phyloP scores from a whole-genome alignment of 1,140 invertebrate species.

The Drosophila saltans region DNA sequence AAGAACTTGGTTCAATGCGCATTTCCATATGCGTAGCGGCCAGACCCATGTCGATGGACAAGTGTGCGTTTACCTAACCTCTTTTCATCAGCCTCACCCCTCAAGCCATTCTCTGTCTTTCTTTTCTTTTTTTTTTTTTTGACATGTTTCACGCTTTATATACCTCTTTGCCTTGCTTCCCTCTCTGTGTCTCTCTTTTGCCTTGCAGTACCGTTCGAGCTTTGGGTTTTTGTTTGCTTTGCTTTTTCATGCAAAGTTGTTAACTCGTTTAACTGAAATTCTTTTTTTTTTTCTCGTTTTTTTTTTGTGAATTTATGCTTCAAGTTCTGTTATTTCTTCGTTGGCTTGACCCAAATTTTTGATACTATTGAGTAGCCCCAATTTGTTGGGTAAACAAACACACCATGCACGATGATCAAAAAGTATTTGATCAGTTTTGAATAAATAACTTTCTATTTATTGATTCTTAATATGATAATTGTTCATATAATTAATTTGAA shows the following conservation, averaged over 20 bases:
- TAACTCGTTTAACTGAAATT: slow-evolving; percentile 72
- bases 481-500: not conserved
- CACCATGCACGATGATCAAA: slow-evolving; percentile 28
- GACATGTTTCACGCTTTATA: slow-evolving; percentile 46
- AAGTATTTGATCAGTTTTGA: slow-evolving; percentile 47
- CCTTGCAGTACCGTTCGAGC: slow-evolving; percentile 34
- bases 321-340: slow-evolving; percentile 73
- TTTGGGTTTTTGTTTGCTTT: slow-evolving; percentile 69
- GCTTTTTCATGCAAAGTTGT: slow-evolving; percentile 77
- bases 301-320: slow-evolving; percentile 47
- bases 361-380: slow-evolving; percentile 45
- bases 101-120: not conserved
- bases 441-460: slow-evolving; percentile 44
- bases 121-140: slow-evolving; percentile 32
- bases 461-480: not conserved
- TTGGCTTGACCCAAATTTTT: slow-evolving; percentile 69
- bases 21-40: slow-evolving; percentile 38
- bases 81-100: not conserved
- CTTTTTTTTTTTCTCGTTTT: slow-evolving; percentile 27
- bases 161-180: not conserved
- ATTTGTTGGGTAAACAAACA: slow-evolving; percentile 60
- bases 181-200: not conserved
- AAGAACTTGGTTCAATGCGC: slow-evolving; percentile 64
- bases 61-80: slow-evolving; percentile 33
- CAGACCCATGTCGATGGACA: slow-evolving; percentile 17